These are phyloP conservation scores for Dipodomys merriami DNA, from an alignment of 2,113 vertebrate genomes.

Conservation along the genomic window DNA sequence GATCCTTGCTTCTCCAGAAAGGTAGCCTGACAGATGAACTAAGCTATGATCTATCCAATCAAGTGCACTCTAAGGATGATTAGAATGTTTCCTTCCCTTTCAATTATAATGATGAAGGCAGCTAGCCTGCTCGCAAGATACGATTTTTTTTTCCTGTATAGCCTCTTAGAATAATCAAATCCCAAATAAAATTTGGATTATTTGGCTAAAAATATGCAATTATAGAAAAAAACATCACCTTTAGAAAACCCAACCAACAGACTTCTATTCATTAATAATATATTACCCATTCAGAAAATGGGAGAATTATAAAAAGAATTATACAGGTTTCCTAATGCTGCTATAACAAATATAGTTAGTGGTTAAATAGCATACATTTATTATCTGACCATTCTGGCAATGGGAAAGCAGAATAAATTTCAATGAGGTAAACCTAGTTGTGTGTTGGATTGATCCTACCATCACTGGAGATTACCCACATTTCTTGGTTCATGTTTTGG, in stretches of 20 bases:
- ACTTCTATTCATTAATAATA: conserved; percentile 26
- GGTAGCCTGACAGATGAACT: conserved; percentile 60
- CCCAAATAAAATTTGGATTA: neutral
- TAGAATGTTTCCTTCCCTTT: conserved; percentile 56
- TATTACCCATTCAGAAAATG: neutral
- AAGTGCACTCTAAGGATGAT: conserved; percentile 53
- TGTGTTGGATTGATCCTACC: neutral
- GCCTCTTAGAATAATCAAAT: conserved; percentile 15
- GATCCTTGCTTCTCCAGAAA: conserved; percentile 60
- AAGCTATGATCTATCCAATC: conserved; percentile 67
- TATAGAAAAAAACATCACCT: neutral
- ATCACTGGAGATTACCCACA: fast-evolving
- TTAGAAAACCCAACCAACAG: conserved; percentile 19
- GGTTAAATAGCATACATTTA: neutral
- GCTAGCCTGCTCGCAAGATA: neutral
- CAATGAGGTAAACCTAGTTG: neutral
- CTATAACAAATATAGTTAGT: neutral
- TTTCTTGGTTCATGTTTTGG: neutral
- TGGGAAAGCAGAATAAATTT: neutral
- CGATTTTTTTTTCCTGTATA: neutral
- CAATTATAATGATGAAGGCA: conserved; percentile 57
- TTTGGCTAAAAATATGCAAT: neutral
- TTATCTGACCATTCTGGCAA: neutral
- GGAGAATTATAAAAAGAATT: neutral
- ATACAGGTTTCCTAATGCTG: neutral